Conservation (phyloP, 2,797 vertebrate genomes). For the Loriculus beryllinus region DNA sequence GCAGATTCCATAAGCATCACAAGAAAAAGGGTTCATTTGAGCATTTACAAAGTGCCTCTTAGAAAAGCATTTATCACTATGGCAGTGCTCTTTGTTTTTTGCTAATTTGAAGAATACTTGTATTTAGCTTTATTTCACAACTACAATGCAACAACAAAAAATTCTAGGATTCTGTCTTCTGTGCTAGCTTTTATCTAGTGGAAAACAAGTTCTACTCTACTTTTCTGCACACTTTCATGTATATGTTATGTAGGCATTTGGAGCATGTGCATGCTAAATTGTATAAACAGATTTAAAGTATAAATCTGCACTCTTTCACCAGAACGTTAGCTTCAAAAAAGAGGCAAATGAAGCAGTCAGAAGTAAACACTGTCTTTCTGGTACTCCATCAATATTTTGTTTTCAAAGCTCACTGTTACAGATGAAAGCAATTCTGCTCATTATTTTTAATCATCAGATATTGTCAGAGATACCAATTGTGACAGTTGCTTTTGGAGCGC, state of each 20-base stretch:
- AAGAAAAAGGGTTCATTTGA: neutral
- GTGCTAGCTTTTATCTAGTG: slow-evolving; percentile 10
- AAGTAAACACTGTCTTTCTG: neutral
- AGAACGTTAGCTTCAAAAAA: neutral
- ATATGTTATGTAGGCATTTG: neutral
- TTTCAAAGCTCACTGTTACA: neutral
- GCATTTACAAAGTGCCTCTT: slow-evolving; percentile 27
- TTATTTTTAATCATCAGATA: neutral
- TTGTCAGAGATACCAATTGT: neutral
- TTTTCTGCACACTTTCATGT: slow-evolving; percentile 1
- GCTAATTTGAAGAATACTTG: neutral
- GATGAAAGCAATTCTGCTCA: neutral
- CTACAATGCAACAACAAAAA: neutral
- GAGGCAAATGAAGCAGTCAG: neutral
- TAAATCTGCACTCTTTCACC: neutral
- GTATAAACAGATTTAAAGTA: neutral
- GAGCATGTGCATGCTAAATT: slow-evolving; percentile 12
- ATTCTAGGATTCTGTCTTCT: neutral
- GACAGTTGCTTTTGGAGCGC: neutral
- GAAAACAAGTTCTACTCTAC: slow-evolving; percentile 34
- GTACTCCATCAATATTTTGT: neutral
- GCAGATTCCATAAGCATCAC: neutral
- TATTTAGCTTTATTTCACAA: neutral
- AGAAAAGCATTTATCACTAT: slow-evolving; percentile 5
- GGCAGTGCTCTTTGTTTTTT: slow-evolving; percentile 40